A percentile compares a stretch with the other conserved stretches of the same genome.
phyloP scores from a whole-genome alignment of 2,888 invertebrate species.

The Onchidella celtica region DNA sequence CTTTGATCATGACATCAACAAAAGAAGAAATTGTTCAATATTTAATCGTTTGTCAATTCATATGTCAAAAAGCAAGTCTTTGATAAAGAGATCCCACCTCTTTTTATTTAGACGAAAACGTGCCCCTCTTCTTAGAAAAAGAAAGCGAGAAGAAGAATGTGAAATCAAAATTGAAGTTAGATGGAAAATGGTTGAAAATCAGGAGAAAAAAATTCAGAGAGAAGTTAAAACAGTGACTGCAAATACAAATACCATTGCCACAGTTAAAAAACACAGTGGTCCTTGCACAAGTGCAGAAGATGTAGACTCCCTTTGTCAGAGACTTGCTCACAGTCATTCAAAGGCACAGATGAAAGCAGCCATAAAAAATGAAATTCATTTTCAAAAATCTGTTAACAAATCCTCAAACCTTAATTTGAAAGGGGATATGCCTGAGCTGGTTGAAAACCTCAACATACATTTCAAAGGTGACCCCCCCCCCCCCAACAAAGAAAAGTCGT shows the following conservation, averaged over 20 bases:
- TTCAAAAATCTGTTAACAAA: neutral
- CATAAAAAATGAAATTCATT: neutral
- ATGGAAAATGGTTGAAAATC: neutral
- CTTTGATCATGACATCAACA: constrained; percentile 21
- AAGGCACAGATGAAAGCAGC: neutral
- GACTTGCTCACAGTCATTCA: neutral
- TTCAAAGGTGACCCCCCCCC: too few relatives aligned
- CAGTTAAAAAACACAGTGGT: neutral
- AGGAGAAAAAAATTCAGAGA: neutral
- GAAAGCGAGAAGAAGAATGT: neutral
- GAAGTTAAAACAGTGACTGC: neutral
- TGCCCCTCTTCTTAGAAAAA: neutral
- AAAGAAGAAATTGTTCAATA: constrained; percentile 17
- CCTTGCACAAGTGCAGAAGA: neutral
- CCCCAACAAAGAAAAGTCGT: too few relatives aligned
- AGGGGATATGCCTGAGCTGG: neutral
- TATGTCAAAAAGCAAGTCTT: neutral
- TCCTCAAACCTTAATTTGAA: neutral
- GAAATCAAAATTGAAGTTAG: neutral
- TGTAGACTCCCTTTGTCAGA: constrained; percentile 3
- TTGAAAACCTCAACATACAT: neutral
- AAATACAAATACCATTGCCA: neutral
- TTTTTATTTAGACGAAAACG: neutral
- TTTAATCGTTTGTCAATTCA: neutral
- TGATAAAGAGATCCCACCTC: neutral